Conservation (phyloP, 2,888 invertebrate genomes). For the Agrenia bidenticulata region DNA sequence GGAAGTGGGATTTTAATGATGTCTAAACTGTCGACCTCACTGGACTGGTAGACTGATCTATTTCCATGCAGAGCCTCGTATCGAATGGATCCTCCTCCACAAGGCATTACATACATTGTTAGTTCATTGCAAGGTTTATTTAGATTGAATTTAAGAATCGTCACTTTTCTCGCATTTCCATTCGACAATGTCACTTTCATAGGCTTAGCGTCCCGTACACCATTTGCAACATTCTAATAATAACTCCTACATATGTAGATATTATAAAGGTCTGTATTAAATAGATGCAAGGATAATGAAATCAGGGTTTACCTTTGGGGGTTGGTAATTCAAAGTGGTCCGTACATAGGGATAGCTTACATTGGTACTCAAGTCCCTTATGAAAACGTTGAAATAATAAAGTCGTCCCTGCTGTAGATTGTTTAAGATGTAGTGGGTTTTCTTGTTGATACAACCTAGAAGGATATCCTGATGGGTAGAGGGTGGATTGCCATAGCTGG, state of each 20-base stretch:
- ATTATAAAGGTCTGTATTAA: too few relatives aligned
- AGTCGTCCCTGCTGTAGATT: conserved; percentile 58
- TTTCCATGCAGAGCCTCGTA: conserved; percentile 46
- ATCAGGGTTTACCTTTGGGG: conserved; percentile 48
- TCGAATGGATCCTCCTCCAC: conserved; percentile 57
- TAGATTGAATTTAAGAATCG: conserved; percentile 48
- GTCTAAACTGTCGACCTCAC: conserved; percentile 43
- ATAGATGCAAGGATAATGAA: too few relatives aligned
- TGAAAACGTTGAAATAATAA: conserved; percentile 63
- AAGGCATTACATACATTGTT: conserved; percentile 61
- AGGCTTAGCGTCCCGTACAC: conserved; percentile 59
- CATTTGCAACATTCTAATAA: conserved; percentile 55
- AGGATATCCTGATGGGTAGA: conserved; percentile 52
- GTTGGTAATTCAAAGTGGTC: conserved; percentile 56
- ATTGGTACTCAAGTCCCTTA: conserved; percentile 60
- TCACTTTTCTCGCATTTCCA: conserved; percentile 13
- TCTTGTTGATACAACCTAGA: conserved; percentile 60
- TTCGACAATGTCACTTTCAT: conserved; percentile 57
- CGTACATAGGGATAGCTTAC: conserved; percentile 61
- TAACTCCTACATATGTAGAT: conserved; percentile 6
- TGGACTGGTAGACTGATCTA: conserved; percentile 31
- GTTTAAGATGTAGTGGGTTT: conserved; percentile 60
- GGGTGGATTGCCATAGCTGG: too few relatives aligned
- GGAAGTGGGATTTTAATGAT: conserved; percentile 46
- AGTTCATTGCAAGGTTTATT: conserved; percentile 52